These are phyloP conservation scores for Buteo buteo DNA, from an alignment of 2,113 vertebrate species.

Conservation along the genomic window DNA sequence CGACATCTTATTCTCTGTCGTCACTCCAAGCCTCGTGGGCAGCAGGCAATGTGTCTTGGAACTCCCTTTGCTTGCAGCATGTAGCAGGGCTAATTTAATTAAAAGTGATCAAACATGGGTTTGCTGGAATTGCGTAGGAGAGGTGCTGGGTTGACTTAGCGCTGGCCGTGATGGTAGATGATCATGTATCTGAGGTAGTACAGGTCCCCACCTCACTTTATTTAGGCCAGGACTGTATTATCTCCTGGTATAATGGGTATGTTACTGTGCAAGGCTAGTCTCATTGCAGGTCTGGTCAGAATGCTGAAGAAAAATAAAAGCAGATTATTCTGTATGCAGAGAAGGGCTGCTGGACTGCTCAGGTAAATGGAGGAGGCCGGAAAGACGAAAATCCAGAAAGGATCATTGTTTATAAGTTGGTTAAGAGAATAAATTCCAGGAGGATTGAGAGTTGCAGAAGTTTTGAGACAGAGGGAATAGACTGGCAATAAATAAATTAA, in stretches of 20 bases:
- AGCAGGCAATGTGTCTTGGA: neutral
- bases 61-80: neutral
- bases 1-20: neutral
- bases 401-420: neutral
- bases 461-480: neutral
- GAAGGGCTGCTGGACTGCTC: neutral
- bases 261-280: neutral
- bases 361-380: neutral
- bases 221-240: neutral
- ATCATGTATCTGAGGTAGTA: neutral
- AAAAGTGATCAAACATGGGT: neutral
- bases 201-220: neutral
- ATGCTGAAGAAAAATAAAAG: neutral
- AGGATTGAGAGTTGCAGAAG: neutral
- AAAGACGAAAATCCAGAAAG: neutral
- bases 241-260: neutral
- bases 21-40: neutral
- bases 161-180: neutral
- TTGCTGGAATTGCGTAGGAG: neutral
- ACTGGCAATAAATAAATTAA: neutral
- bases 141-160: neutral
- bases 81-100: neutral
- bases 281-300: neutral
- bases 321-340: neutral
- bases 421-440: neutral